phyloP scores from a whole-genome alignment of 2,797 vertebrate genomes.

The Vireo griseus region DNA sequence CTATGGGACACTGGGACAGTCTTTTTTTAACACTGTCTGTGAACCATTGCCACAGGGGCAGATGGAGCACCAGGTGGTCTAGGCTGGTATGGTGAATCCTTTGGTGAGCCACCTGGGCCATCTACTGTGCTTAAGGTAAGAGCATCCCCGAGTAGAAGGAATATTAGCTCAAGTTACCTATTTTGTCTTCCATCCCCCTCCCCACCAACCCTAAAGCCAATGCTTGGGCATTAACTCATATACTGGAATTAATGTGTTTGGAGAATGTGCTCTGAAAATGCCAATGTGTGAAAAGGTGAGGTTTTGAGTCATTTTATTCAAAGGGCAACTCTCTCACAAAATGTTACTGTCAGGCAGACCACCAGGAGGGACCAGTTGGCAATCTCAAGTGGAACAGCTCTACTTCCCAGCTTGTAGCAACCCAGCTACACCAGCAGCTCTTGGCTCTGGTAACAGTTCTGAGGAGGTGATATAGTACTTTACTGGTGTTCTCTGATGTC shows the following conservation, averaged over 20 bases:
- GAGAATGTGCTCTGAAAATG: not conserved
- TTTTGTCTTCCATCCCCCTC: not conserved
- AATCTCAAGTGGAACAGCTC: not conserved
- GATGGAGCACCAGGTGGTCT: not conserved
- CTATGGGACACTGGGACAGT: not conserved
- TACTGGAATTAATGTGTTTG: not conserved
- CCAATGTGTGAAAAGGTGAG: not conserved
- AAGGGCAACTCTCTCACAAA: not conserved
- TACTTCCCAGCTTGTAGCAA: not conserved
- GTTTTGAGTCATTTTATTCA: not conserved
- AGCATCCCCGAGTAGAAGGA: not conserved
- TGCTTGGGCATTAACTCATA: not conserved
- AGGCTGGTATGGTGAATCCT: not conserved
- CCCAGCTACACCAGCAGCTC: not conserved
- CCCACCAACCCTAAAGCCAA: not conserved
- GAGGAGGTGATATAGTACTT: rapidly evolving
- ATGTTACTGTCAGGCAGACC: not conserved
- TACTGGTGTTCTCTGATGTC: not conserved
- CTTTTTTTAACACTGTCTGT: not conserved
- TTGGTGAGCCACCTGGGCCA: not conserved
- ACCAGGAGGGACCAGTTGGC: constrained; percentile 12
- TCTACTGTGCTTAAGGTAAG: not conserved
- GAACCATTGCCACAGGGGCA: not conserved
- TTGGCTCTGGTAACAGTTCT: not conserved
- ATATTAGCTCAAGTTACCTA: not conserved